Conservation (phyloP, 2,888 invertebrate species). For the Argyresthia goedartella region DNA sequence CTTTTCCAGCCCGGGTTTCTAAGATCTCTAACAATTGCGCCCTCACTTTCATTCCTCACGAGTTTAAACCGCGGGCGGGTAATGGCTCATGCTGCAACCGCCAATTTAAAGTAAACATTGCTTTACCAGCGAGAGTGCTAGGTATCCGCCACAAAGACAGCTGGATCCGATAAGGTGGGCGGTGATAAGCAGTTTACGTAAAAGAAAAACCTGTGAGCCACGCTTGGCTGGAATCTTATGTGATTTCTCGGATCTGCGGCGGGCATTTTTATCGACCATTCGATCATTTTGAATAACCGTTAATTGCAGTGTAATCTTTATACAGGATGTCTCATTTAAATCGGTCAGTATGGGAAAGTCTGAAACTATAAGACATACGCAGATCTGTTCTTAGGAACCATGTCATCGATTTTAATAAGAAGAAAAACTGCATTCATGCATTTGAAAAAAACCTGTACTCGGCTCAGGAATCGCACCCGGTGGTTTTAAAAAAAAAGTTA, state of each 20-base stretch:
- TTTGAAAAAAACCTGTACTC: too few relatives aligned
- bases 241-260: background rate
- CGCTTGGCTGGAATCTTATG: too few relatives aligned
- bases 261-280: background rate
- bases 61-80: constrained; percentile 30
- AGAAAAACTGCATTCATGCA: too few relatives aligned
- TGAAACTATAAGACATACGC: too few relatives aligned
- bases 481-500: background rate
- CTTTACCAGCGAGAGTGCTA: constrained; percentile 6
- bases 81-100: constrained; percentile 24
- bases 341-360: too few relatives aligned
- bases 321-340: too few relatives aligned
- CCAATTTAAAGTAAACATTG: constrained; percentile 25
- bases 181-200: background rate
- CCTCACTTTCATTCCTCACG: constrained; percentile 57
- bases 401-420: too few relatives aligned
- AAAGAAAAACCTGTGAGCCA: too few relatives aligned
- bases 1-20: constrained; percentile 51
- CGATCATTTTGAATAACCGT: background rate
- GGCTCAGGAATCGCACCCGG: background rate
- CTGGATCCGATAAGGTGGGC: background rate
- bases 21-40: constrained; percentile 56
- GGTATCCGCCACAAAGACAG: background rate
- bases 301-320: background rate
- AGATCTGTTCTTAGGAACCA: too few relatives aligned